phyloP scores from a whole-genome alignment of 2,888 invertebrate genomes.

The Yponomeuta cagnagella region DNA sequence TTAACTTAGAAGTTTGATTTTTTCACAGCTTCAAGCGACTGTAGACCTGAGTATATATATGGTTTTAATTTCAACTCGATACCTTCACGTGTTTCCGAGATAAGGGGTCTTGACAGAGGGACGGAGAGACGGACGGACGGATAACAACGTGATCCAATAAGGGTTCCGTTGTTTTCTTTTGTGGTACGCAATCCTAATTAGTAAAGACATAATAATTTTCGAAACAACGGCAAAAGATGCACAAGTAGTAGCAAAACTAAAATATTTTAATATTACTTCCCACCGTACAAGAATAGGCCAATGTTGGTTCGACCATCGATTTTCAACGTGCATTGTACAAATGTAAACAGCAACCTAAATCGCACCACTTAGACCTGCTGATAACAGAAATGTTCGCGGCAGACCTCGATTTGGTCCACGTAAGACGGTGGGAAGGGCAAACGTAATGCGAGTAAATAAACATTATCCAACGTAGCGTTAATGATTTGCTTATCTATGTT shows the following conservation, averaged over 20 bases:
- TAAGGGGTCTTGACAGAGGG: too few relatives aligned
- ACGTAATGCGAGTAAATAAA: neutral
- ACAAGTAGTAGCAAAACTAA: neutral
- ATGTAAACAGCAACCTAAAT: slow-evolving; percentile 28
- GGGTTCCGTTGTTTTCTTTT: too few relatives aligned
- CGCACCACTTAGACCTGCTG: slow-evolving; percentile 37
- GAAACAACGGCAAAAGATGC: neutral
- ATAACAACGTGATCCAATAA: too few relatives aligned
- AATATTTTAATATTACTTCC: neutral
- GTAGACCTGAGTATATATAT: too few relatives aligned
- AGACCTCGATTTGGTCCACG: neutral
- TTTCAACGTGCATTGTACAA: slow-evolving; percentile 40
- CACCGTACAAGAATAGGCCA: slow-evolving; percentile 33
- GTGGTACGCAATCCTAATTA: neutral
- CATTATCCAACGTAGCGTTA: neutral
- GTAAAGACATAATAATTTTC: neutral
- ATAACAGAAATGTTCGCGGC: slow-evolving; percentile 25
- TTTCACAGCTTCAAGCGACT: too few relatives aligned
- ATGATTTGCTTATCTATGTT: neutral
- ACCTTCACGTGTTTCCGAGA: too few relatives aligned
- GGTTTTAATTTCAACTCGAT: too few relatives aligned
- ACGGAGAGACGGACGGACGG: too few relatives aligned
- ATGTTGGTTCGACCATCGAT: slow-evolving; percentile 45
- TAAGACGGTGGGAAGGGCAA: neutral
- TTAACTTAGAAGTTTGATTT: too few relatives aligned